Evolutionary conservation across 2,888 invertebrate species (phyloP), one percentile per base, ranked within the genome.

Genomic region (Muscina levida): DNA sequence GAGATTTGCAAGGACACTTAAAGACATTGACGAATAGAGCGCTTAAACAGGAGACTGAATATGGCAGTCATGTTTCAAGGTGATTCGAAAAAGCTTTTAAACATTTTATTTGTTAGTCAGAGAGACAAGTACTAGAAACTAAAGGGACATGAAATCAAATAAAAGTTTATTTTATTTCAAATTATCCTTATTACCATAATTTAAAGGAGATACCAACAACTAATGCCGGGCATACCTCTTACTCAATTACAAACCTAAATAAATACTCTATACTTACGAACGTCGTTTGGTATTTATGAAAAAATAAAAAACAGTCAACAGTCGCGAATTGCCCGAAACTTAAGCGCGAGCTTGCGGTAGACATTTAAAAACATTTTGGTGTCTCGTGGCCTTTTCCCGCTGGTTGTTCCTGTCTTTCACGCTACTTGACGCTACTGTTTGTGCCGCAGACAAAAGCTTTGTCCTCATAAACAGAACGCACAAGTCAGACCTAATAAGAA

Each of bases 1-100:
- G 57, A 39, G 72, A 66, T 73, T 65, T 56, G 39, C 53, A 65
- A 73, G 78, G 70, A 57, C 70, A 48, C 39, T 68, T 44, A 57
- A 68, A 46, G 53, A 44, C 68, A 51, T 59, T 15, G 59, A 1
- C 11, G 17, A 59, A n/a, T 39, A 37, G n/a, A n/a, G n/a, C n/a
- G n/a, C n/a, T n/a, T n/a, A n/a, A n/a, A n/a, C n/a, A n/a, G n/a
- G n/a, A n/a, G n/a, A n/a, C n/a, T n/a, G n/a, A n/a, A n/a, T n/a
- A n/a, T n/a, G n/a, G n/a, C n/a, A n/a, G n/a, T n/a, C n/a, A n/a
- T n/a, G n/a, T n/a, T n/a, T n/a, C n/a, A n/a, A n/a, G n/a, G n/a
- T n/a, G n/a, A n/a, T n/a, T n/a, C n/a, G n/a, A n/a, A n/a, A n/a
- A n/a, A n/a, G n/a, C n/a, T n/a, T n/a, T n/a, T n/a, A n/a, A n/a